Evolutionary conservation across 1,140 invertebrate genomes (phyloP).

Genomic region (Drosophila obscura): DNA sequence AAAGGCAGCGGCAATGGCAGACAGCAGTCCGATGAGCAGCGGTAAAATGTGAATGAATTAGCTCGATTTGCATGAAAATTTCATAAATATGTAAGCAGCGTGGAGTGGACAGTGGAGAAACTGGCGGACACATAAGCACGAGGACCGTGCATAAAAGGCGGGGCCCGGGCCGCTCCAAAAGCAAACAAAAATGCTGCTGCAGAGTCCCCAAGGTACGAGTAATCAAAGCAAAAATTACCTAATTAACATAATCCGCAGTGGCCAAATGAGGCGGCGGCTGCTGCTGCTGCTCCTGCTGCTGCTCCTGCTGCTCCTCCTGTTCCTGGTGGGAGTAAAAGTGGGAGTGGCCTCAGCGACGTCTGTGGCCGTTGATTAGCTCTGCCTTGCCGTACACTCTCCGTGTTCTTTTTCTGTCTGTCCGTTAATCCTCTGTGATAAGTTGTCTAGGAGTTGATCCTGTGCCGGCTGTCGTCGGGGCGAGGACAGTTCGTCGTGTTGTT

Average conservation of each 20-base stretch:
- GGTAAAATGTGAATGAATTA: constrained; percentile 74
- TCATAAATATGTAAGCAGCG: constrained; percentile 77
- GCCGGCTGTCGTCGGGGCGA: neutral
- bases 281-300: constrained; percentile 19
- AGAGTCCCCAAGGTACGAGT: constrained; percentile 64
- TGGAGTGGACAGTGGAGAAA: constrained; percentile 19
- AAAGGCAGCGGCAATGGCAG: constrained; percentile 23
- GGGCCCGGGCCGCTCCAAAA: constrained; percentile 2
- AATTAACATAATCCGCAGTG: constrained; percentile 83
- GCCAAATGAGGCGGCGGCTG: constrained; percentile 71
- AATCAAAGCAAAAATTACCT: constrained; percentile 83
- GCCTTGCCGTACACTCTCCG: constrained; percentile 38
- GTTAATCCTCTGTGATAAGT: constrained; percentile 76
- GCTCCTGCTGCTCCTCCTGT: neutral
- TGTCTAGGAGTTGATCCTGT: constrained; percentile 55
- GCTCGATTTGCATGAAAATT: constrained; percentile 76
- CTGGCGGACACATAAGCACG: neutral
- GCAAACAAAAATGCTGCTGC: constrained; percentile 61
- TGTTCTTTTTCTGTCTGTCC: constrained; percentile 12
- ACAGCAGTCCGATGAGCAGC: neutral
- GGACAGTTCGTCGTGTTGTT: constrained; percentile 8
- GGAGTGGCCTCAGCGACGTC: constrained; percentile 33
- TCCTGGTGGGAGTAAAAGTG: constrained; percentile 8
- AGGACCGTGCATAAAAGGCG: constrained; percentile 15
- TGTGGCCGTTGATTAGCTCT: constrained; percentile 69